phyloP scores from a whole-genome alignment of 30 jellyfish, hydroid and myxozoan genomes.

The Aurelia sp. region DNA sequence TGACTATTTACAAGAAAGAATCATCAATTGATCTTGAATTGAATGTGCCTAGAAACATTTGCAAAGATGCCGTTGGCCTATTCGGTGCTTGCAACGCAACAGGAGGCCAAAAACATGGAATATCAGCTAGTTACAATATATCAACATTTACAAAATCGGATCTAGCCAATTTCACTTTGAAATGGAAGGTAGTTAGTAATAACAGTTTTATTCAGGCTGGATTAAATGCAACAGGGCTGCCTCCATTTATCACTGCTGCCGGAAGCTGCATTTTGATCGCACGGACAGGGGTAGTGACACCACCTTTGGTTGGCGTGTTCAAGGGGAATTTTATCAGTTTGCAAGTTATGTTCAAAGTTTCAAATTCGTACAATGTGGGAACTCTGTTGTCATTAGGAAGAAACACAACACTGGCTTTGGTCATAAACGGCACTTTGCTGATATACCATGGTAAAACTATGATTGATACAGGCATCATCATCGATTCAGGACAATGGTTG shows the following conservation, averaged over 20 bases:
- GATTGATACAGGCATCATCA: slow-evolving; percentile 38
- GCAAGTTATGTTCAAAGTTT: slow-evolving; percentile 58
- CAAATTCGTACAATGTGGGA: slow-evolving; percentile 32
- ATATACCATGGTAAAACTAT: slow-evolving; percentile 18
- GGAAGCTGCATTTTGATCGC: slow-evolving; percentile 51
- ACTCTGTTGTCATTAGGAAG: slow-evolving; percentile 54
- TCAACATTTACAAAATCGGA: slow-evolving; percentile 31
- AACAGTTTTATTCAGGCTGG: slow-evolving; percentile 35
- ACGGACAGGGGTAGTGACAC: slow-evolving; percentile 41
- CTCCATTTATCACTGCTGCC: slow-evolving; percentile 33
- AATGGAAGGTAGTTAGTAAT: slow-evolving; percentile 21
- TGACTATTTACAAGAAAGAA: slow-evolving; percentile 11
- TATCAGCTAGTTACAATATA: neutral
- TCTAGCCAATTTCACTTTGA: slow-evolving; percentile 31
- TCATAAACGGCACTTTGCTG: slow-evolving; percentile 36
- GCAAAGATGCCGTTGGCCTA: slow-evolving; percentile 41
- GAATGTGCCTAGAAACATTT: slow-evolving; percentile 16
- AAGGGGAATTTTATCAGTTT: slow-evolving; percentile 20
- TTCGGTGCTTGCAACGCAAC: slow-evolving; percentile 44
- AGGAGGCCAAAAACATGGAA: neutral
- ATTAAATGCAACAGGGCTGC: slow-evolving; percentile 42
- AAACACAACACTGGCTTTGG: slow-evolving; percentile 41
- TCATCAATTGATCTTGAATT: slow-evolving; percentile 33
- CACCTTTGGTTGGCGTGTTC: slow-evolving; percentile 37
- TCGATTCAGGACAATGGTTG: slow-evolving; percentile 42